phyloP scores from a whole-genome alignment of 2,113 vertebrate species.

The Carettochelys insculpta region DNA sequence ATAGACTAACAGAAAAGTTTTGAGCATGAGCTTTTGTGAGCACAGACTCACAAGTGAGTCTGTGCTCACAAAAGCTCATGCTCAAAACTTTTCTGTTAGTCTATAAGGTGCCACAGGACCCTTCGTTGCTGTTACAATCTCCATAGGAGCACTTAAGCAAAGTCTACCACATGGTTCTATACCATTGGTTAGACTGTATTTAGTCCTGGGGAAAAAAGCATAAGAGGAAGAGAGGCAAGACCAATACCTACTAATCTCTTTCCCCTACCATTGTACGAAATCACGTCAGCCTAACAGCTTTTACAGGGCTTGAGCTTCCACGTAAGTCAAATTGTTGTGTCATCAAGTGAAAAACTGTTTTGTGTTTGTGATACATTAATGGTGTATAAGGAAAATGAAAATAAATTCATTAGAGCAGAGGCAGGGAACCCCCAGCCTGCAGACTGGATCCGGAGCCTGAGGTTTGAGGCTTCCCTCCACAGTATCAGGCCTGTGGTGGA shows the following conservation, averaged over 20 bases:
- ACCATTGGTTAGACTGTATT: accelerated
- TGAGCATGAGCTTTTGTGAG: too few relatives aligned
- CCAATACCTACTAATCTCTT: neutral
- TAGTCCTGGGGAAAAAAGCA: neutral
- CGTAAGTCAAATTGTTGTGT: slow-evolving; percentile 21
- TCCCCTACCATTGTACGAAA: neutral
- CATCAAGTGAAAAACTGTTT: slow-evolving; percentile 48
- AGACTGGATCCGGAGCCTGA: too few relatives aligned
- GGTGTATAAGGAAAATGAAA: slow-evolving; percentile 59
- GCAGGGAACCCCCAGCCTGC: too few relatives aligned
- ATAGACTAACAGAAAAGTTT: too few relatives aligned
- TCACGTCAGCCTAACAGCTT: neutral
- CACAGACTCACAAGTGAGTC: too few relatives aligned
- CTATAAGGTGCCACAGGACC: too few relatives aligned
- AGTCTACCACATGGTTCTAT: neutral
- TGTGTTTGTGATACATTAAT: slow-evolving; percentile 64
- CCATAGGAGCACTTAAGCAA: accelerated
- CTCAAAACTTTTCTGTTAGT: too few relatives aligned
- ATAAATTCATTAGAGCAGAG: slow-evolving; percentile 66
- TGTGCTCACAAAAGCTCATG: too few relatives aligned
- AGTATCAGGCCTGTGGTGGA: too few relatives aligned
- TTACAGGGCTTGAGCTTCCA: neutral
- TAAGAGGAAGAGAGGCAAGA: neutral
- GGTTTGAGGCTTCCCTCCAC: too few relatives aligned
- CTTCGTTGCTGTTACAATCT: too few relatives aligned